These are phyloP conservation scores for Diadegma fenestrale DNA, from an alignment of 2,888 invertebrate genomes.

Conservation along the genomic window DNA sequence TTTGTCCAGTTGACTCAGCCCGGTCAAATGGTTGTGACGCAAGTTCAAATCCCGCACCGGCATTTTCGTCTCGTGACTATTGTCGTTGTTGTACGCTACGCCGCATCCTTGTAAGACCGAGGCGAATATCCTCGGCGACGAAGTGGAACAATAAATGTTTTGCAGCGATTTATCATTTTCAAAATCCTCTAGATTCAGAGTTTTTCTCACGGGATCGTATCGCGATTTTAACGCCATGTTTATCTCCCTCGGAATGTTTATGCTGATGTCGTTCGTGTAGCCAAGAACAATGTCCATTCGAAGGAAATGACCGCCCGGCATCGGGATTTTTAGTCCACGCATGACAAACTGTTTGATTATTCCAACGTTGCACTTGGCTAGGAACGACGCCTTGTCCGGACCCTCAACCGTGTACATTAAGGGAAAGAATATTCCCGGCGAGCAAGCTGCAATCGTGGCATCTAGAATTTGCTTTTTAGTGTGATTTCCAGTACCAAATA, in stretches of 20 bases:
- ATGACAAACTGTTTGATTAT: conserved; percentile 77
- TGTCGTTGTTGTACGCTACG: conserved; percentile 2
- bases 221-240: conserved; percentile 74
- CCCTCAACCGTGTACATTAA: conserved; percentile 77
- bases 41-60: conserved; percentile 80
- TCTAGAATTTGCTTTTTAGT: conserved; percentile 75
- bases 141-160: conserved; percentile 80
- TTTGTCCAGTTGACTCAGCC: conserved; percentile 77
- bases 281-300: conserved; percentile 80
- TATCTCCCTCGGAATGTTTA: conserved; percentile 77
- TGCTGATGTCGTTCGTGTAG: conserved; percentile 75
- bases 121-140: conserved; percentile 77
- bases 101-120: conserved; percentile 76
- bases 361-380: conserved; percentile 76
- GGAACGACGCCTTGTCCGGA: conserved; percentile 76
- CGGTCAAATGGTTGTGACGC: conserved; percentile 76
- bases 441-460: conserved; percentile 73
- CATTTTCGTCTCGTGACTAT: conserved; percentile 71
- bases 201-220: conserved; percentile 76
- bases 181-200: conserved; percentile 80
- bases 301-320: conserved; percentile 73
- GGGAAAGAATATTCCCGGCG: conserved; percentile 79
- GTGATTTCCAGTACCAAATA: conserved; percentile 74
- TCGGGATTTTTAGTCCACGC: conserved; percentile 74
- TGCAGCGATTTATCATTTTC: conserved; percentile 77